phyloP scores from a whole-genome alignment of 2,888 invertebrate genomes.

The Aricia artaxerxes region DNA sequence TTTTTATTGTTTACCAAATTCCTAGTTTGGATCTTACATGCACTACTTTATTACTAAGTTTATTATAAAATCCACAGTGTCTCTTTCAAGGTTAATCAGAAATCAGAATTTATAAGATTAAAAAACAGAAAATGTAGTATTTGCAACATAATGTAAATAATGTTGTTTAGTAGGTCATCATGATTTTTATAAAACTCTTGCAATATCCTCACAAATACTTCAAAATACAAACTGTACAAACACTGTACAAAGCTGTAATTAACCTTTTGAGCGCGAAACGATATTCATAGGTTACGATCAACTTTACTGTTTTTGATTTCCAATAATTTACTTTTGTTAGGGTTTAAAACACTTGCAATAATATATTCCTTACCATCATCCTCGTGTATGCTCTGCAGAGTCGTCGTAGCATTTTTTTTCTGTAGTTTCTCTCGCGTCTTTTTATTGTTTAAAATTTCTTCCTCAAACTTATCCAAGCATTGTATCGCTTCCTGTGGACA shows the following conservation, averaged over 20 bases:
- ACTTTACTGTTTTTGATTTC: not conserved
- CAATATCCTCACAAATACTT: not conserved
- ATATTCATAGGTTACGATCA: not conserved
- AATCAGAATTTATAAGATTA: too few relatives aligned
- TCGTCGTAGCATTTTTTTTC: conserved; percentile 55
- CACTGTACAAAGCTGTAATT: too few relatives aligned
- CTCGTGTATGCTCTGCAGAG: conserved; percentile 67
- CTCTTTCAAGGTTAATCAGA: too few relatives aligned
- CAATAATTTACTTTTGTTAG: not conserved
- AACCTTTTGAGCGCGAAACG: not conserved
- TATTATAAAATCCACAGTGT: too few relatives aligned
- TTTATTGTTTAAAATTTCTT: conserved; percentile 58
- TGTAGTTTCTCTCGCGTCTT: conserved; percentile 53
- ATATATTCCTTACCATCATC: conserved; percentile 57
- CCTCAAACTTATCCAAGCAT: conserved; percentile 62
- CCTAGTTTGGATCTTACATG: too few relatives aligned
- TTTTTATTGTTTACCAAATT: too few relatives aligned
- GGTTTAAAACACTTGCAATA: not conserved
- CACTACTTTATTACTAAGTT: too few relatives aligned
- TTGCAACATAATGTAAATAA: too few relatives aligned
- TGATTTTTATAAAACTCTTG: not conserved
- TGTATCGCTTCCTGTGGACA: conserved; percentile 60
- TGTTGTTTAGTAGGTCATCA: not conserved
- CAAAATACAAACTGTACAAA: too few relatives aligned
- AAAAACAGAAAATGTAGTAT: too few relatives aligned